Evolutionary conservation across 2,797 vertebrate genomes (phyloP).

Genomic region (Gymnothorax reevesii): DNA sequence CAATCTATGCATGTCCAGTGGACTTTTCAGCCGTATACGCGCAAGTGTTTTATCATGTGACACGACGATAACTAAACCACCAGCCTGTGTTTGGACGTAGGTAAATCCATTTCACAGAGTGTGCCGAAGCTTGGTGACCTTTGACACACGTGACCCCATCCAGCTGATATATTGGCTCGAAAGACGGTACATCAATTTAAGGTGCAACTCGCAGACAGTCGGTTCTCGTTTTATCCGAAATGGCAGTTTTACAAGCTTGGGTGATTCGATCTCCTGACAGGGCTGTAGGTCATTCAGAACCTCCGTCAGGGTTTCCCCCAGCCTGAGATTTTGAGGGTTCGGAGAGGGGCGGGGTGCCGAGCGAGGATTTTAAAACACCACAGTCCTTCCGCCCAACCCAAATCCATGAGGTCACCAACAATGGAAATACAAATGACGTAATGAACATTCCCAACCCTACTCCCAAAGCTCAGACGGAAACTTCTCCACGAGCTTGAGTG

Average conservation of each 20-base stretch:
- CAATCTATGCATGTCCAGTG: no score
- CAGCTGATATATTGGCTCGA: not conserved
- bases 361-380: not conserved
- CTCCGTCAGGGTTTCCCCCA: conserved; percentile 8
- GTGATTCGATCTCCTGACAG: not conserved
- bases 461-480: not conserved
- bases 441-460: not conserved
- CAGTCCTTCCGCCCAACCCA: not conserved
- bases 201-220: not conserved
- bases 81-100: conserved; percentile 11
- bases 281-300: conserved; percentile 2
- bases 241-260: not conserved
- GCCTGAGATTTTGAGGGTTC: not conserved
- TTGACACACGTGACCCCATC: not conserved
- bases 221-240: not conserved
- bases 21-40: not conserved
- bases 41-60: conserved; percentile 14
- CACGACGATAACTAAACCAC: not conserved
- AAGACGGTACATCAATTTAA: not conserved
- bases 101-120: not conserved
- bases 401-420: not conserved
- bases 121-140: not conserved
- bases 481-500: not conserved
- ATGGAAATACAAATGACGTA: conserved; percentile 24
- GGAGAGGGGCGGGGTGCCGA: not conserved